Conservation (phyloP, 2,888 invertebrate genomes). For the Parapristionchus giblindavisi region DNA sequence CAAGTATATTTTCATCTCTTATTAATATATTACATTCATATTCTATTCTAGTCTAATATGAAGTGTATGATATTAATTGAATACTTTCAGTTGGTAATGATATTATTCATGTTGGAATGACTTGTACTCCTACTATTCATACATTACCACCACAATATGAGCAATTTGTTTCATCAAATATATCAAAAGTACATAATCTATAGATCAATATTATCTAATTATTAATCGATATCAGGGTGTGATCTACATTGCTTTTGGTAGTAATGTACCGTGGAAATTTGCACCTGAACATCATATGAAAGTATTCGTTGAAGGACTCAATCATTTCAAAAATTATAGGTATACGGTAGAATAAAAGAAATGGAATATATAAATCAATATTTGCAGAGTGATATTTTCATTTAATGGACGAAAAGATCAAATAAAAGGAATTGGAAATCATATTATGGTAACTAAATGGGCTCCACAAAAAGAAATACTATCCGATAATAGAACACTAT, state of each 20-base stretch:
- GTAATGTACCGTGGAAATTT: conserved; percentile 43
- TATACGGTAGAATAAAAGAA: no score
- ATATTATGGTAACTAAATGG: conserved; percentile 47
- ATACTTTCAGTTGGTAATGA: conserved; percentile 38
- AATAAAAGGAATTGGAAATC: conserved; percentile 5
- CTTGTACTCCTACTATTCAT: conserved; percentile 27
- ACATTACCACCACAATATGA: conserved; percentile 1
- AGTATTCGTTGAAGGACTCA: conserved; percentile 41
- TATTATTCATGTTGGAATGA: conserved; percentile 37
- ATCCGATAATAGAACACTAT: conserved; percentile 43
- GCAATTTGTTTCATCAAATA: not conserved
- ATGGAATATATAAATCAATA: not conserved
- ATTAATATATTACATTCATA: no score
- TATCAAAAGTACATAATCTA: conserved; percentile 1
- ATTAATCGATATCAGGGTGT: conserved; percentile 46
- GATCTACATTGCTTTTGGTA: conserved; percentile 48
- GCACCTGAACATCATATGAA: conserved; percentile 35
- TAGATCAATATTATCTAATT: not conserved
- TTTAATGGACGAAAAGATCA: conserved; percentile 41
- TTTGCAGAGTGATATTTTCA: conserved; percentile 42
- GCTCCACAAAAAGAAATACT: conserved; percentile 50
- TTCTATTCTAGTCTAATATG: no score
- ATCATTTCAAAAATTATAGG: conserved; percentile 41
- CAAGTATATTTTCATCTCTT: conserved; percentile 37
- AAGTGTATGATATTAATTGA: not conserved